Conservation (phyloP, 2,797 vertebrate species). For the Thripadectes ignobilis region DNA sequence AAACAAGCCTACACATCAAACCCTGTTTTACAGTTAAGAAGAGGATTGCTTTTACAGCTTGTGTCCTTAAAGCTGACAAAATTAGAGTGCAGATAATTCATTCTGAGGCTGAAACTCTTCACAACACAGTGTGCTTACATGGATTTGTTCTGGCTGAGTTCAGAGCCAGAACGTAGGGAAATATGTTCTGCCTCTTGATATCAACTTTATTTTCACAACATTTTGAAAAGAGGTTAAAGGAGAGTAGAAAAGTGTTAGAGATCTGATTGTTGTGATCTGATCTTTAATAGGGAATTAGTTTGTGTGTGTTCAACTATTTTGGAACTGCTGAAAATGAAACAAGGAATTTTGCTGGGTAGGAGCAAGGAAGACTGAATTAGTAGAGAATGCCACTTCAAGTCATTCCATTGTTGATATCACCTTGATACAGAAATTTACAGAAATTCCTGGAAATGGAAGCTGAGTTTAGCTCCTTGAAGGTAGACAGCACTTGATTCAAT, state of each 20-base stretch:
- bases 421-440: neutral
- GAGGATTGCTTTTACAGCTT: neutral
- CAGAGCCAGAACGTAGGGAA: neutral
- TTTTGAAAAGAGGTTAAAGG: neutral
- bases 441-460: neutral
- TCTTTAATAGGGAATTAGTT: neutral
- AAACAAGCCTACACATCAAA: neutral
- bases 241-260: neutral
- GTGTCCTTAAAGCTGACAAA: neutral
- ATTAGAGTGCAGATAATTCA: neutral
- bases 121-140: neutral
- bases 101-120: neutral
- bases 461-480: neutral
- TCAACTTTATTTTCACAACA: neutral
- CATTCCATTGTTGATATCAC: neutral
- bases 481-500: neutral
- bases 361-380: neutral
- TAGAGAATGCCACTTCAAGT: neutral
- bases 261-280: neutral
- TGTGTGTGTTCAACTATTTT: neutral
- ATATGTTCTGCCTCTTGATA: neutral
- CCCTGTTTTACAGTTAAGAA: neutral
- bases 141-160: neutral
- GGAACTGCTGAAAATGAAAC: neutral
- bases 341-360: neutral